A percentile compares a stretch with the other conserved stretches of the same genome.
phyloP scores from a whole-genome alignment of 92 coral and sea anemone genomes.

The Nematostella vectensis region DNA sequence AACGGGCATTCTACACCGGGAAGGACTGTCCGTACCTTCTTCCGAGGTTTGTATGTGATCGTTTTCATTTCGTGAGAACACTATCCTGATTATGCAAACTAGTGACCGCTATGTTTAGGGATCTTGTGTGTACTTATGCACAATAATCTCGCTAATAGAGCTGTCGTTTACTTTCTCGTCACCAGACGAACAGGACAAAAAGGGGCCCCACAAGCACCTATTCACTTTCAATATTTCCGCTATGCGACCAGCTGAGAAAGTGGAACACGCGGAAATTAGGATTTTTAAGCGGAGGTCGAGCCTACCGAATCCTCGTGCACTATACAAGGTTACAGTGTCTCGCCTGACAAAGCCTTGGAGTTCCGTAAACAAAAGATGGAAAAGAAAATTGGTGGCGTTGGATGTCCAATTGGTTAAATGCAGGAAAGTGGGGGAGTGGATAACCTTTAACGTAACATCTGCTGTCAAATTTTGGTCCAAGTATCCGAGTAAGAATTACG shows the following conservation, averaged over 20 bases:
- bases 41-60: constrained; percentile 46
- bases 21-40: constrained; percentile 72
- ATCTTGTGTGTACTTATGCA: constrained; percentile 10
- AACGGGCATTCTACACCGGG: constrained; percentile 49
- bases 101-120: constrained; percentile 4
- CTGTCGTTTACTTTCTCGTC: constrained; percentile 13
- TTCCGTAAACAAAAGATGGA: constrained; percentile 50
- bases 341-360: constrained; percentile 48
- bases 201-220: constrained; percentile 44
- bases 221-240: constrained; percentile 81
- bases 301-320: constrained; percentile 34
- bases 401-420: constrained; percentile 51
- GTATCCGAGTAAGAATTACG: constrained; percentile 61
- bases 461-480: constrained; percentile 66
- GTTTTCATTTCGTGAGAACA: constrained; percentile 7
- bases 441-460: constrained; percentile 74
- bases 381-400: constrained; percentile 41
- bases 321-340: constrained; percentile 58
- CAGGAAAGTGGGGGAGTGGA: constrained; percentile 86
- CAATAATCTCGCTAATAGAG: constrained; percentile 22
- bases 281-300: constrained; percentile 85
- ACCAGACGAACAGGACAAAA: constrained; percentile 38
- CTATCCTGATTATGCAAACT: constrained; percentile 21
- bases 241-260: constrained; percentile 43
- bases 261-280: constrained; percentile 65